phyloP scores from a whole-genome alignment of 1,140 invertebrate genomes.

The Heliconius nattereri region DNA sequence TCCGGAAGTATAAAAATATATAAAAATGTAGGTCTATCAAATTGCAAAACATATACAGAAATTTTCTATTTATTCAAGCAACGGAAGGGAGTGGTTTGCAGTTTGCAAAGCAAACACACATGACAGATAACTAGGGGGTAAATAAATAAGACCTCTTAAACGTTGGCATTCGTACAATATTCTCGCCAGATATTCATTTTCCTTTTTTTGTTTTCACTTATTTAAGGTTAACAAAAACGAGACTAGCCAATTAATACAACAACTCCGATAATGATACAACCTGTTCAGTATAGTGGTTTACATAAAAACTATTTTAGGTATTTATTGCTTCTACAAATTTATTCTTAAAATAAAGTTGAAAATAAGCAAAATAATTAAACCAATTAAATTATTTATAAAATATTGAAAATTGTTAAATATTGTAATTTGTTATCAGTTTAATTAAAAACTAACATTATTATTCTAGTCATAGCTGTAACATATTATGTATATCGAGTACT shows the following conservation, averaged over 20 bases:
- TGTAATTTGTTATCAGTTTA: too few species aligned
- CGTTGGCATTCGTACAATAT: not conserved
- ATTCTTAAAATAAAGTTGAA: too few species aligned
- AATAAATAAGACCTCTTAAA: conserved; percentile 28
- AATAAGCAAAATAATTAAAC: too few species aligned
- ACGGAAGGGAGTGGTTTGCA: conserved; percentile 46
- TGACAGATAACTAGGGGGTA: conserved; percentile 42
- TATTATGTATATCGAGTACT: not conserved
- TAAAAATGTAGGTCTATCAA: not conserved
- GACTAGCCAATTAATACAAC: not conserved
- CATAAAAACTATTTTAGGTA: not conserved
- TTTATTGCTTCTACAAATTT: not conserved
- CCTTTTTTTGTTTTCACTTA: not conserved
- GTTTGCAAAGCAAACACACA: conserved; percentile 40
- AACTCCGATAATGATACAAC: not conserved
- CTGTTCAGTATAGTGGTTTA: not conserved
- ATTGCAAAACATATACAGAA: not conserved
- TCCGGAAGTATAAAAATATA: too few species aligned
- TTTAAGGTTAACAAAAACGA: not conserved
- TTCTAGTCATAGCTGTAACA: too few species aligned
- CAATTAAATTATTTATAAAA: too few species aligned
- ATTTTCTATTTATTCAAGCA: conserved; percentile 10
- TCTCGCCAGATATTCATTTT: not conserved
- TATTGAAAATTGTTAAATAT: too few species aligned
- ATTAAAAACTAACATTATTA: too few species aligned